These are phyloP conservation scores for Phenganax stokvisi DNA, from an alignment of 92 coral and sea anemone genomes.

Conservation along the genomic window DNA sequence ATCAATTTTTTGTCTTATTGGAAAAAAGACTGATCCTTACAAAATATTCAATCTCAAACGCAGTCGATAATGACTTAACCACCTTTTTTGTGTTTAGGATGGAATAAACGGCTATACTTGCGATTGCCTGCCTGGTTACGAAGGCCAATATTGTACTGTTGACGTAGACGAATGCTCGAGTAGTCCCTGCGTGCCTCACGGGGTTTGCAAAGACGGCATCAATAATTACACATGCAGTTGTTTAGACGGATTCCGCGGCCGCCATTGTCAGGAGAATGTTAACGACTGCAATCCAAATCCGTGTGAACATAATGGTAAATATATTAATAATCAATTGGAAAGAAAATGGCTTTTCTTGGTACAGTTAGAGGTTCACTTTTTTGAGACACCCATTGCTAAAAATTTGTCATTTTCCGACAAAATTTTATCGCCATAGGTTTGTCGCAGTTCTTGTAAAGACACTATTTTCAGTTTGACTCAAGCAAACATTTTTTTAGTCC, in stretches of 20 bases:
- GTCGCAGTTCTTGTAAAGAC: no score
- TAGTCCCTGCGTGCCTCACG: constrained; percentile 19
- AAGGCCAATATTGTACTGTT: constrained; percentile 13
- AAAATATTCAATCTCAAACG: no score
- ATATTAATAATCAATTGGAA: neutral
- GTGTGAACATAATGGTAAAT: constrained; percentile 25
- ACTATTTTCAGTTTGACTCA: no score
- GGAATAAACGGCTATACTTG: constrained; percentile 19
- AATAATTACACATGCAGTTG: constrained; percentile 33
- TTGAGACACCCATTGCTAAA: no score
- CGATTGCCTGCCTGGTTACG: constrained; percentile 24
- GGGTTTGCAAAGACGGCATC: constrained; percentile 27
- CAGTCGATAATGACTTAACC: neutral
- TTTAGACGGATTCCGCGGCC: constrained; percentile 13
- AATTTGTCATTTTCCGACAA: neutral
- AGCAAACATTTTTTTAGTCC: no score
- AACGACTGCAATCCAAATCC: constrained; percentile 18
- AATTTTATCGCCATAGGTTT: neutral
- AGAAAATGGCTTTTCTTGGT: no score
- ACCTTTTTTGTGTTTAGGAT: constrained; percentile 3
- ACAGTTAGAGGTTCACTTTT: no score
- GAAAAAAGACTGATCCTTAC: no score
- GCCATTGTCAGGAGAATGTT: constrained; percentile 31
- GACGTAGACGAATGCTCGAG: constrained; percentile 26
- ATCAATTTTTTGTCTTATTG: neutral